Conservation (phyloP, 2,888 invertebrate species). For the Meteorus colon region DNA sequence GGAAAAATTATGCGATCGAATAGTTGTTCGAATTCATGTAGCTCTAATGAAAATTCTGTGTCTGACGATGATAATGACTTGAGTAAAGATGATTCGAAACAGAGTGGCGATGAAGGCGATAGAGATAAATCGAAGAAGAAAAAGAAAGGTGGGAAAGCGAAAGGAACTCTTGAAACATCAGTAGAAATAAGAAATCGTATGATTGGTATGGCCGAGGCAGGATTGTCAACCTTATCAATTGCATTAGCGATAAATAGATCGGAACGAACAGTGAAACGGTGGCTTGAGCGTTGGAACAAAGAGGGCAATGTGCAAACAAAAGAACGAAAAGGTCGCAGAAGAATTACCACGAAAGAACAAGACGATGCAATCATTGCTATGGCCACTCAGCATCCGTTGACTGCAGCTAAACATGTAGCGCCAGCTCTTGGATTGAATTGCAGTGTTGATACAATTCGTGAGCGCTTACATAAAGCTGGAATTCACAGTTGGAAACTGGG, state of each 20-base stretch:
- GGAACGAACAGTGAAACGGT: conserved; percentile 70
- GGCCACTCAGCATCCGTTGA: conserved; percentile 70
- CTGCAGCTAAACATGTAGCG: conserved; percentile 71
- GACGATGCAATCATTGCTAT: conserved; percentile 71
- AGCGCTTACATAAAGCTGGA: conserved; percentile 70
- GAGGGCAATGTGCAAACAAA: conserved; percentile 72
- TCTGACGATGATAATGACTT: conserved; percentile 55
- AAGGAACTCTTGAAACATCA: conserved; percentile 70
- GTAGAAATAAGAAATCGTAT: conserved; percentile 71
- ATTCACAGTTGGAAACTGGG: conserved; percentile 72
- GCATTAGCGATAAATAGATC: conserved; percentile 71
- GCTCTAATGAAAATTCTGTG: conserved; percentile 58
- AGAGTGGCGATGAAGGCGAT: conserved; percentile 36
- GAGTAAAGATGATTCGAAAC: conserved; percentile 49
- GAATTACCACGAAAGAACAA: conserved; percentile 71
- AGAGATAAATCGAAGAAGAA: conserved; percentile 49
- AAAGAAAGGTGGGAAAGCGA: conserved; percentile 71
- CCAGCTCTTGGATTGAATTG: conserved; percentile 70
- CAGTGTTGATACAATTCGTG: conserved; percentile 70
- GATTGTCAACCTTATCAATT: conserved; percentile 70
- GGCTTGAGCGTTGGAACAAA: conserved; percentile 71
- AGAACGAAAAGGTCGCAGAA: conserved; percentile 69
- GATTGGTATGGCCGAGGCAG: conserved; percentile 72
- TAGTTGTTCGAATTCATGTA: conserved; percentile 52
- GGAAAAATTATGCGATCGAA: conserved; percentile 44